Base-by-base conservation (phyloP, 2,888 invertebrate species). In the Physocephala rufipes region DNA sequence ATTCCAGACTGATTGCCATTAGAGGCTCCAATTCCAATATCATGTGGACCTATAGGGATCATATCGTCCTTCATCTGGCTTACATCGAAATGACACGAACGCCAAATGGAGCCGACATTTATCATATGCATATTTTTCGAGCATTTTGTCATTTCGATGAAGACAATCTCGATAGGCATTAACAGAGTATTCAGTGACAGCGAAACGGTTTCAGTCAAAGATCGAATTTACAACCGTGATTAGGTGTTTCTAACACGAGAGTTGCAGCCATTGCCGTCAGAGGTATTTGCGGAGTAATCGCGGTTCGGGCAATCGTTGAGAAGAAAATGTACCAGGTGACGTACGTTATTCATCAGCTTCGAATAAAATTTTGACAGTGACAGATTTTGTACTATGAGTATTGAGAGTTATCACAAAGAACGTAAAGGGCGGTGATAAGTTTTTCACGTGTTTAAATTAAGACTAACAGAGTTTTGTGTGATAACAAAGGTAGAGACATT, bases 91-190 rank as follows among this genome's bases (percentile, higher is more conserved):
- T n/a, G n/a, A n/a, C n/a, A n/a, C n/a, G 19, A 21, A 9, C 53
- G 19, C 21, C n/a, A 16, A 28, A 5, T n/a, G 61, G 61, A 61
- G n/a, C 30, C n/a, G 28, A 61, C 28, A 12, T 24, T 49, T 49
- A 13, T 47, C 47, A 47, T 9, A 47, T n/a, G 24, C 28, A 21
- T 7, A 28, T 59, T 59, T 59, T 59, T 59, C n/a, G 26, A 28
- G 15, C n/a, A 12, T 26, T 24, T 61, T 28, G 61, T 5, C 61
- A 3, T 19, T 36, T n/a, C 19, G 19, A 36, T 30, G 61, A 61
- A 16, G 36, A 61, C 61, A 30, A 36, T 36, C 61, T 4, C 4
- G 61, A 61, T 61, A 28, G 30, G 36, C 61, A 61, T 61, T 36
- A 30, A 19, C n/a, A 30, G 36, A 61, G n/a, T 30, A 5, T n/a